phyloP scores from a whole-genome alignment of 2,113 vertebrate species.

The Poicephalus meyeri region DNA sequence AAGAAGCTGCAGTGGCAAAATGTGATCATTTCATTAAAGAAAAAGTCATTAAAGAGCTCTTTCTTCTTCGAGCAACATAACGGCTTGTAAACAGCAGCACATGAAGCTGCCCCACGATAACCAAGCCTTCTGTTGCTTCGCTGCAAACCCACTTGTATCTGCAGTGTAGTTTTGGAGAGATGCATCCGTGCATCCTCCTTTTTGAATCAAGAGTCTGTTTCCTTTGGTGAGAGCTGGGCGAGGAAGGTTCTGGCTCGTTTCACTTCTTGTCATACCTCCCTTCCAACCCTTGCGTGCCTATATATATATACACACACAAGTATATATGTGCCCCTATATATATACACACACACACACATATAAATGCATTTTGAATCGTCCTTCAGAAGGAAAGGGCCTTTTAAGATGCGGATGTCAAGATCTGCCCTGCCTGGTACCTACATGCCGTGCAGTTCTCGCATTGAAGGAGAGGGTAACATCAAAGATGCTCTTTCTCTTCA shows the following conservation, averaged over 20 bases:
- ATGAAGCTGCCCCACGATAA: neutral
- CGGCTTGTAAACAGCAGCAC: neutral
- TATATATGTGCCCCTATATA: no score
- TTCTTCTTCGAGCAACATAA: neutral
- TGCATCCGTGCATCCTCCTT: neutral
- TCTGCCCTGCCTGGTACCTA: neutral
- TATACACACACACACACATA: neutral
- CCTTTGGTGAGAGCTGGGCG: neutral
- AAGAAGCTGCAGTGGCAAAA: neutral
- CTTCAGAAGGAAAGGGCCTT: neutral
- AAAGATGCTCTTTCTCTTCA: neutral
- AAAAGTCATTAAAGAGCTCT: neutral
- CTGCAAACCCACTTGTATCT: neutral
- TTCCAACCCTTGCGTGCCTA: neutral
- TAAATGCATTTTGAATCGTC: neutral
- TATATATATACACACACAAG: no score
- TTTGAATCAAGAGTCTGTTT: neutral
- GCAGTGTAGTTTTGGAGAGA: neutral
- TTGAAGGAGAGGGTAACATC: neutral
- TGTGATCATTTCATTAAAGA: neutral
- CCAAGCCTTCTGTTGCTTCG: neutral
- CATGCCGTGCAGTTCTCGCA: rapidly evolving
- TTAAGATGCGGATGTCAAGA: neutral
- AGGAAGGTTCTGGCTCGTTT: neutral
- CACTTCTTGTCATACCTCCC: neutral